Conservation (phyloP, 2,888 invertebrate species). For the Drosophila eohydei region DNA sequence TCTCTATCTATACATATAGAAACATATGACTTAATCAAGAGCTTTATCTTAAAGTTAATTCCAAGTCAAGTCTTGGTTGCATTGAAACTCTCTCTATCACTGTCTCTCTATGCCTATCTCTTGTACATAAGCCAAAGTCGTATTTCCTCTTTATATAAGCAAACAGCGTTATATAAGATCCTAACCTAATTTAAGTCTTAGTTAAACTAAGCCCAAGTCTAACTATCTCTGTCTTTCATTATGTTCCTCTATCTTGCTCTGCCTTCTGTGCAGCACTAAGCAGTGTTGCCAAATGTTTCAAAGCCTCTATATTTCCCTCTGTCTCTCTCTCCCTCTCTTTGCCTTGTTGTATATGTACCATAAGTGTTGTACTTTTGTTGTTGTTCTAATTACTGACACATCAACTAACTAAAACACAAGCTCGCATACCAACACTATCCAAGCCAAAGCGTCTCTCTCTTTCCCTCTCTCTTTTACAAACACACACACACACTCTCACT, state of each 20-base stretch:
- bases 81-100: not conserved
- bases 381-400: conserved; percentile 43
- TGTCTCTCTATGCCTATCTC: conserved; percentile 4
- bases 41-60: not conserved
- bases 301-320: not conserved
- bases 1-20: not conserved
- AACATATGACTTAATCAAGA: not conserved
- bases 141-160: not conserved
- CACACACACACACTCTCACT: not conserved
- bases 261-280: conserved; percentile 1
- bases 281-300: conserved; percentile 13
- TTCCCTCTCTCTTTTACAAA: not conserved
- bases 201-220: not conserved
- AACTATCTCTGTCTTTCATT: not conserved
- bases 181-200: not conserved
- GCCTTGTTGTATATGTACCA: conserved; percentile 27
- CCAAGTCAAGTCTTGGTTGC: not conserved
- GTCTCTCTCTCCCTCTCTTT: conserved; percentile 9
- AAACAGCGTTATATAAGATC: not conserved
- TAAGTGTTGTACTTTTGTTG: conserved; percentile 48
- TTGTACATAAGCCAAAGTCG: conserved; percentile 1
- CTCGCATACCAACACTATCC: conserved; percentile 23
- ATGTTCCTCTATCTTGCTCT: not conserved
- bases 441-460: conserved; percentile 4
- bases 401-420: conserved; percentile 11